Evolutionary conservation across 2,797 vertebrate genomes (phyloP).

Genomic region (Macrochelys suwanniensis): DNA sequence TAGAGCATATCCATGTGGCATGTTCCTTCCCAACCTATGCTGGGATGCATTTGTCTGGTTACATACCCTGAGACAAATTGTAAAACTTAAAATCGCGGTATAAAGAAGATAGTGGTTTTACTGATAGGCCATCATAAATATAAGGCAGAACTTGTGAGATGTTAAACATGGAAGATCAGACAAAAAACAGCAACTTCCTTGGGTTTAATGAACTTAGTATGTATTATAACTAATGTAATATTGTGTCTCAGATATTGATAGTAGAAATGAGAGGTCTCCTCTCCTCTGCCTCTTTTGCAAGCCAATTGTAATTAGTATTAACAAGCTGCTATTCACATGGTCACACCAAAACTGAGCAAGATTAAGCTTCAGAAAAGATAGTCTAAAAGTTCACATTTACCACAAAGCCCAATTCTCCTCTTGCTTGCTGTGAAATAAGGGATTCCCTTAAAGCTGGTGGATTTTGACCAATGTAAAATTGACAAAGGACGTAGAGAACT

Average conservation of each 20-base stretch:
- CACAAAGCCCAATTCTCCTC: neutral
- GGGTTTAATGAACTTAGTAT: neutral
- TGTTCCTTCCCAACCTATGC: neutral
- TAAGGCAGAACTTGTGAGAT: neutral
- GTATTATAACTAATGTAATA: neutral
- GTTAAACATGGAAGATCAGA: neutral
- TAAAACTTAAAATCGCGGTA: neutral
- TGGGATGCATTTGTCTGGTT: neutral
- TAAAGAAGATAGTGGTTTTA: neutral
- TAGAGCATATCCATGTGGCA: neutral
- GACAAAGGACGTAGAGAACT: neutral
- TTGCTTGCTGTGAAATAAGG: neutral
- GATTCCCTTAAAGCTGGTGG: neutral
- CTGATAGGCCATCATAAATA: neutral
- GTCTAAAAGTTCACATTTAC: slow-evolving; percentile 2
- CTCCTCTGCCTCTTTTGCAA: neutral
- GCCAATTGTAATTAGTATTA: slow-evolving; percentile 13
- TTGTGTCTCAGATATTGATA: slow-evolving; percentile 7
- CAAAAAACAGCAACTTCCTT: neutral
- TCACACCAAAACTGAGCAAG: neutral
- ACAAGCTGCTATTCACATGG: slow-evolving; percentile 6
- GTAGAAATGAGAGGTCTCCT: neutral
- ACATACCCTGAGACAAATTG: neutral
- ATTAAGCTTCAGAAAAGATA: slow-evolving; percentile 1
- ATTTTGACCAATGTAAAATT: neutral